Evolutionary conservation across 2,113 vertebrate genomes (phyloP), one percentile per base, ranked within the genome.

Genomic region (Poeciliopsis retropinna): DNA sequence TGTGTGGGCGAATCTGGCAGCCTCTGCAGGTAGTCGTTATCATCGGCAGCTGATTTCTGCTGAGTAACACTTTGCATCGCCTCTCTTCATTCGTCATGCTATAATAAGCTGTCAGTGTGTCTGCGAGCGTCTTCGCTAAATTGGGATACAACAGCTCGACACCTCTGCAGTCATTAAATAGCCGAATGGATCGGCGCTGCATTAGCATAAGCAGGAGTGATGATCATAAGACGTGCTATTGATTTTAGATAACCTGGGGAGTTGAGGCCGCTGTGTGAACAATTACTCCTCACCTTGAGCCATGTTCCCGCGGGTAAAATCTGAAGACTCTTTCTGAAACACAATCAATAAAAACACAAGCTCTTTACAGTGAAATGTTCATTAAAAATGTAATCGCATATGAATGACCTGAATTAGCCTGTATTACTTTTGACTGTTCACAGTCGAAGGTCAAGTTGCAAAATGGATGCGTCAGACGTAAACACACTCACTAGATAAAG

Each of bases 31-130:
- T 70, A 76, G 75, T 70, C 67, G 14, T 78, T 73, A 77, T 72
- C 57, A 89, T 75, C 85, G 80, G 75, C 84, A 71, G 73, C 81
- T 86, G 76, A 86, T 90, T 88, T 91, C 63, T 89, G 90, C 90
- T 89, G 88, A 91, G 85, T 84, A 90, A 87, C 74, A 82, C 51
- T 78, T 82, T 80, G 67, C 39, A 7, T 64, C 2, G 66, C 70
- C 66, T 70, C 69, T 70, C 81, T 83, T 82, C 88, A 89, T 86
- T 81, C 70, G 66, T 90, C 87, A 82, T 64, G 29, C 75, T 41
- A 61, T 91, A 88, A 91, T 82, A 79, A 91, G 85, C 86, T 86
- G 88, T 89, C 88, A 88, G 64, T 34, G 78, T 76, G 80, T 88
- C 83, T 57, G 65, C 75, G 22, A 69, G 71, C 70, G 15, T 68